Percentiles rank a stretch among this genome's conserved stretches.
These are phyloP conservation scores for Drosophila subobscura DNA, from an alignment of 1,140 invertebrate genomes.

Conservation along the genomic window DNA sequence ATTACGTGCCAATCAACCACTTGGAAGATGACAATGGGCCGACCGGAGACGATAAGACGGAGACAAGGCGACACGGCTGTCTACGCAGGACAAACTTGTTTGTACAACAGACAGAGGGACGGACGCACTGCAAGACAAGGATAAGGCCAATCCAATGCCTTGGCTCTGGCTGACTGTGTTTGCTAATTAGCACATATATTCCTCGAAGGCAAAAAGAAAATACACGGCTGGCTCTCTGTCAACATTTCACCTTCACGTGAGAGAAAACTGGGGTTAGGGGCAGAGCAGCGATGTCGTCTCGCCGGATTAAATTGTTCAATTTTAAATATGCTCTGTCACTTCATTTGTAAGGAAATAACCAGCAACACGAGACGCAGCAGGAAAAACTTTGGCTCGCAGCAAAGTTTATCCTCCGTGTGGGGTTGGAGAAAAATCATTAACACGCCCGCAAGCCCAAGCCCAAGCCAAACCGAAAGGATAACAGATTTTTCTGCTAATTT, in stretches of 20 bases:
- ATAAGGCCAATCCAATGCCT: slow-evolving; percentile 47
- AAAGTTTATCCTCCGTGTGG: slow-evolving; percentile 8
- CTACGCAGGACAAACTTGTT: slow-evolving; percentile 64
- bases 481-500: slow-evolving; percentile 84
- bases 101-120: slow-evolving; percentile 56
- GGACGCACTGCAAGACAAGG: slow-evolving; percentile 23
- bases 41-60: slow-evolving; percentile 64
- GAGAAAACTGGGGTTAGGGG: slow-evolving; percentile 6
- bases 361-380: slow-evolving; percentile 26
- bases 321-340: slow-evolving; percentile 83
- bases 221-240: slow-evolving; percentile 54
- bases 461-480: slow-evolving; percentile 75
- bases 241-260: slow-evolving; percentile 76
- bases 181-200: slow-evolving; percentile 81
- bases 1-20: slow-evolving; percentile 81
- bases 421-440: slow-evolving; percentile 78
- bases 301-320: slow-evolving; percentile 83
- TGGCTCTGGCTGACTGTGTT: slow-evolving; percentile 52
- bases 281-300: slow-evolving; percentile 39
- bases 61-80: slow-evolving; percentile 46
- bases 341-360: slow-evolving; percentile 70
- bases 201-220: slow-evolving; percentile 69
- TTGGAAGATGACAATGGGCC: slow-evolving; percentile 74
- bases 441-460: slow-evolving; percentile 82
- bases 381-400: slow-evolving; percentile 44